Evolutionary conservation across 2,113 vertebrate genomes (phyloP).

Genomic region (Elgaria multicarinata): DNA sequence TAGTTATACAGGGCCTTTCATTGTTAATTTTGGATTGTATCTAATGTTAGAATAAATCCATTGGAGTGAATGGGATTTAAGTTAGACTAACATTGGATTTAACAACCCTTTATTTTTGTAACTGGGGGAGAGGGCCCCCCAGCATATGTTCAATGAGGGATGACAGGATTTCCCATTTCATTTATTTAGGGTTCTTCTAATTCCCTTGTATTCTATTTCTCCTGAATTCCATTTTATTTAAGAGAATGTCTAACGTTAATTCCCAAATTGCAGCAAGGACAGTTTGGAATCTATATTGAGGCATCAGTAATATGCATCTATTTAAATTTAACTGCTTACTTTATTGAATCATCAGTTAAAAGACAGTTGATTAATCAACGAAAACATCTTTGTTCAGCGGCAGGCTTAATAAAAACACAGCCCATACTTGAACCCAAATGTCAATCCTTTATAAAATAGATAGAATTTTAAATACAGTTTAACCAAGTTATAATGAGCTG

Average conservation of each 20-base stretch:
- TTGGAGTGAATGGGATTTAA: too few species aligned
- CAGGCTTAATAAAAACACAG: neutral
- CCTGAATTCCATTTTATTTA: neutral
- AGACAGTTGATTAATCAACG: neutral
- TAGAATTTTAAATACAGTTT: neutral
- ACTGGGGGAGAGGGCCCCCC: neutral
- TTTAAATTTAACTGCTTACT: neutral
- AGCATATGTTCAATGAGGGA: neutral
- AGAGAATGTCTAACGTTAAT: neutral
- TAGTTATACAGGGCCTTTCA: too few species aligned
- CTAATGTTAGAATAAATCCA: too few species aligned
- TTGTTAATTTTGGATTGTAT: too few species aligned
- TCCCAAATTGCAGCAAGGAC: neutral
- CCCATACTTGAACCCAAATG: neutral
- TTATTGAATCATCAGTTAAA: slow-evolving; percentile 14
- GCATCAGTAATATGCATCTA: neutral
- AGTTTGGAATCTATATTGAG: neutral
- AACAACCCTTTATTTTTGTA: neutral
- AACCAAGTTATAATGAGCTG: slow-evolving; percentile 8
- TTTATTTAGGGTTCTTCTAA: neutral
- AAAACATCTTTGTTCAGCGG: neutral
- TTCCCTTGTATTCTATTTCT: neutral
- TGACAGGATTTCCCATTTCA: neutral
- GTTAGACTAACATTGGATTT: too few species aligned
- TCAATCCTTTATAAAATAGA: neutral